Percentiles rank a stretch among this genome's conserved stretches.
phyloP scores from a whole-genome alignment of 2,113 vertebrate species.

The Chinchilla lanigera region DNA sequence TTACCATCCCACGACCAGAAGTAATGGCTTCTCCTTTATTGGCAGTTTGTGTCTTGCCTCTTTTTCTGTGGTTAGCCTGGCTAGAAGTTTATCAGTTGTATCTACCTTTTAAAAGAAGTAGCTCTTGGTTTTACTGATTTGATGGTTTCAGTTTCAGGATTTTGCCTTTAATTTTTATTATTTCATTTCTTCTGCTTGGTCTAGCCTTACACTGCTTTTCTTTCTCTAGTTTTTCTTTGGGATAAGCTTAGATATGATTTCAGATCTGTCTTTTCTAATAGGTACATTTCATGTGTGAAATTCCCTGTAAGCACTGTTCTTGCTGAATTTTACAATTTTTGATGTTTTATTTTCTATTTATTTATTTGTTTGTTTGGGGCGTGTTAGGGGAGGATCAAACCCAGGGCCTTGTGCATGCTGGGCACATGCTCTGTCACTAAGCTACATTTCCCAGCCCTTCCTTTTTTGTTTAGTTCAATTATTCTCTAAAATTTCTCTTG shows the following conservation, averaged over 20 bases:
- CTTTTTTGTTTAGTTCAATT: not conserved
- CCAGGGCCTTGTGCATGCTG: not conserved
- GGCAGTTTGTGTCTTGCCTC: not conserved
- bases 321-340: not conserved
- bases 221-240: not conserved
- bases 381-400: not conserved
- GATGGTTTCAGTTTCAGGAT: not conserved
- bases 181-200: not conserved
- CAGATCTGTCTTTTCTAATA: not conserved
- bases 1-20: not conserved
- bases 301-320: not conserved
- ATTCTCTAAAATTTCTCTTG: not conserved
- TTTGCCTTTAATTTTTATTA: not conserved
- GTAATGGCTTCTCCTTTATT: not conserved
- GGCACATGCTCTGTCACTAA: not conserved
- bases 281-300: not conserved
- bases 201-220: not conserved
- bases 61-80: not conserved
- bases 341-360: not conserved
- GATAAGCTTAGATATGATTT: not conserved
- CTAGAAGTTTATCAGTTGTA: not conserved
- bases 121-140: not conserved
- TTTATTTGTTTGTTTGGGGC: not conserved
- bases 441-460: not conserved
- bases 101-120: not conserved